Base-by-base conservation (phyloP, 2,113 vertebrate genomes). In the Emydura subglobosa region DNA sequence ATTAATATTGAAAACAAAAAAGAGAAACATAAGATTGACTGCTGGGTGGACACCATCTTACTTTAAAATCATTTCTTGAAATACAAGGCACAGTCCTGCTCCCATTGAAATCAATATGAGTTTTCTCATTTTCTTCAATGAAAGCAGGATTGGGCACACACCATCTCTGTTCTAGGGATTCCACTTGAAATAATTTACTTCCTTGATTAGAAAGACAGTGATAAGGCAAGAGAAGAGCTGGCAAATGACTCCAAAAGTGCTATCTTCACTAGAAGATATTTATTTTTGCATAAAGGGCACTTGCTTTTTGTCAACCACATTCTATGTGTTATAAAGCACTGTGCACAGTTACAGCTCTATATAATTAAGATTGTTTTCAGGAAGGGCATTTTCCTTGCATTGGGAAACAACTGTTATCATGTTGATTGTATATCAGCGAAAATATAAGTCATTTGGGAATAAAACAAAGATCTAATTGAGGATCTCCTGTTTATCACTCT, bases 301-400 rank as follows among this genome's bases (percentile, higher is more conserved):
- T 25, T 19, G 78, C 1, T 19, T 11, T 54, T 42, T 2, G 12
- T 1, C 78, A 25, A 54, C 85, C 3, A 4, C 31, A 25, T 27
- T 59, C 79, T 5, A 10, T 89, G 83, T 47, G 87, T 72, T 50
- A 72, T 27, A 9, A 59, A 11, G 92, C 88, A 0, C 0, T 12
- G 5, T 65, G 89, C 68, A 2, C 87, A 53, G 39, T 86, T 83
- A 79, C 87, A 79, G 87, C 85, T 19, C 92, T 7, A 16, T 22
- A 83, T 91, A 93, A 91, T 97, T 97, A 87, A 94, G 85, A 88
- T 31, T 1, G 86, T 16, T 88, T 82, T 4, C 91, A 24, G 86
- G 88, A 95, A 97, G 95, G 89, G 81, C 92, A 93, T 96, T 95
- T 94, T 87, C 95, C 91, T 93, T 93, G 91, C 74, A 54, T 6